A percentile compares a stretch with the other conserved stretches of the same genome.
phyloP scores from a whole-genome alignment of 2,113 vertebrate genomes.

The Panurus biarmicus region DNA sequence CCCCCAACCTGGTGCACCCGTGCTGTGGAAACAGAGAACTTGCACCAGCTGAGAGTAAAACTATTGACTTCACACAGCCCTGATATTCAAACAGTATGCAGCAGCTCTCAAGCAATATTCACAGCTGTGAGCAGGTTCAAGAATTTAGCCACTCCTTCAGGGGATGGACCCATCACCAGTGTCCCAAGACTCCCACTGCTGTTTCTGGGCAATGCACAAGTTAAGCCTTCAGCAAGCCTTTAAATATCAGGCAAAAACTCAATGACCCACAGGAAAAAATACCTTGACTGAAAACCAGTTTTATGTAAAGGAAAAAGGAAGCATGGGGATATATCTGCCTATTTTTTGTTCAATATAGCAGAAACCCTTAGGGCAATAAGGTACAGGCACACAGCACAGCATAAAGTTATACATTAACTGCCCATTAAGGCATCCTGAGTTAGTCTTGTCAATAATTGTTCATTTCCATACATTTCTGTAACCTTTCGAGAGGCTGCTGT shows the following conservation, averaged over 20 bases:
- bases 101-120: background rate
- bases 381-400: background rate
- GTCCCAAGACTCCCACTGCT: fast-evolving
- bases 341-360: background rate
- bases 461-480: background rate
- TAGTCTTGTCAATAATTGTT: background rate
- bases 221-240: background rate
- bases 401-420: background rate
- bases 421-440: background rate
- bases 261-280: background rate
- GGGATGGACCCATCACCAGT: fast-evolving
- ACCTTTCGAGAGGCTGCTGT: background rate
- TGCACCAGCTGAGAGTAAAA: background rate
- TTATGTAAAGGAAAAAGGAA: background rate
- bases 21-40: background rate
- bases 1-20: fast-evolving
- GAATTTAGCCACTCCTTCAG: background rate
- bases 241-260: background rate
- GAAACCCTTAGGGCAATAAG: fast-evolving
- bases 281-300: background rate
- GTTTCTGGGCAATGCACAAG: background rate
- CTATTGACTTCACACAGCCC: background rate
- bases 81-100: background rate
- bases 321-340: fast-evolving
- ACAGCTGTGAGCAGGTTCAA: background rate